Evolutionary conservation across 2,113 vertebrate species (phyloP).

Genomic region (Ellobius talpinus): DNA sequence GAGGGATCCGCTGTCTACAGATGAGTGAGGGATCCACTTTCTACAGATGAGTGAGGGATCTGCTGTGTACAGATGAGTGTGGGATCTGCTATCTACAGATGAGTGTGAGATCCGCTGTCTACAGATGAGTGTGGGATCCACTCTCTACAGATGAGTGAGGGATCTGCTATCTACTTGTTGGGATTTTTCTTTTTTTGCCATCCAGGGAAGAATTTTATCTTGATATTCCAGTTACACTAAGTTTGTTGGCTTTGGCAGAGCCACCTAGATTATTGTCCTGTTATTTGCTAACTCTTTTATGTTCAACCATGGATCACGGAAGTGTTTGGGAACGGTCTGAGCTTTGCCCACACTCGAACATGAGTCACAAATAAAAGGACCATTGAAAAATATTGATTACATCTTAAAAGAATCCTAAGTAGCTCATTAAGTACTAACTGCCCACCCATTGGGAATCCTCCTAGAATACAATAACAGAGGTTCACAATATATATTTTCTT

Average conservation of each 20-base stretch:
- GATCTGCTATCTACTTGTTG: neutral
- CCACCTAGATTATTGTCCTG: neutral
- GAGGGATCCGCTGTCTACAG: neutral
- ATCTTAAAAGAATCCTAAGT: neutral
- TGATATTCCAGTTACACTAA: neutral
- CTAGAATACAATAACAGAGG: neutral
- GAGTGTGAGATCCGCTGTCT: too few species aligned
- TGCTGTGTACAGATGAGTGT: neutral
- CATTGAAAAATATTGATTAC: slow-evolving; percentile 5
- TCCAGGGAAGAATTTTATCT: neutral
- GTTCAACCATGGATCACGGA: neutral
- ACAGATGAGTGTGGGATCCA: neutral
- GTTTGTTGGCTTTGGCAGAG: neutral
- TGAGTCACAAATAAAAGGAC: slow-evolving; percentile 46
- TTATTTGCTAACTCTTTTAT: neutral
- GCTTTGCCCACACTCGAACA: slow-evolving; percentile 10
- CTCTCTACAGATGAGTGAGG: too few species aligned
- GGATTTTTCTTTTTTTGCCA: neutral
- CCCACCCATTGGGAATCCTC: neutral
- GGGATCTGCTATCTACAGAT: neutral
- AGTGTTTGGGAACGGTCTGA: slow-evolving; percentile 33
- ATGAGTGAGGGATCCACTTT: neutral
- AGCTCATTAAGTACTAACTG: neutral
- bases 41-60: neutral
- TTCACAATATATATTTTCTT: neutral